phyloP scores from a whole-genome alignment of 2,113 vertebrate species.

The Neolamprologus tretocephalus region DNA sequence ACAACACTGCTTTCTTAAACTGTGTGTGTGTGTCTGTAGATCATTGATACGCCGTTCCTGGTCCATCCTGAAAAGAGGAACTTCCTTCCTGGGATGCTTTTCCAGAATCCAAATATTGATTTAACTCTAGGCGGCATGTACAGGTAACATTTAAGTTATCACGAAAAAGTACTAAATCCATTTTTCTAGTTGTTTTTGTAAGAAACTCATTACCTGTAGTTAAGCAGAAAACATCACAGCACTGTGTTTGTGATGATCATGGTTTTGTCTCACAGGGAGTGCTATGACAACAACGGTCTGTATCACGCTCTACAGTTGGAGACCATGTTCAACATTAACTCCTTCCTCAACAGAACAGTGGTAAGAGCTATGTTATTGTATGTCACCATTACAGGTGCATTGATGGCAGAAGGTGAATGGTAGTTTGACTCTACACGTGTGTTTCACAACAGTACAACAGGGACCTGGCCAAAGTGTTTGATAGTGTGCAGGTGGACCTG shows the following conservation, averaged over 20 bases:
- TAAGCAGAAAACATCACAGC: neutral
- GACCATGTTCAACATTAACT: conserved; percentile 80
- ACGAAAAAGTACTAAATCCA: neutral
- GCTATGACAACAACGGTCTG: conserved; percentile 84
- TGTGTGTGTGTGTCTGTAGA: conserved; percentile 62
- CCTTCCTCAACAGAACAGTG: conserved; percentile 76
- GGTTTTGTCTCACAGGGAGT: conserved; percentile 71
- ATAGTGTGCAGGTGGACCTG: conserved; percentile 75
- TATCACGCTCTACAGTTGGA: conserved; percentile 87
- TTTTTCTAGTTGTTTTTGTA: neutral
- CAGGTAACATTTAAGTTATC: conserved; percentile 45
- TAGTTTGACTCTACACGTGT: neutral
- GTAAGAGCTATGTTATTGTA: conserved; percentile 62
- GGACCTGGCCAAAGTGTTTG: conserved; percentile 74
- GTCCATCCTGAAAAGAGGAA: conserved; percentile 81
- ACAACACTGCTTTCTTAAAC: neutral
- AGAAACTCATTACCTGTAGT: neutral
- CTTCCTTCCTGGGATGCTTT: conserved; percentile 82
- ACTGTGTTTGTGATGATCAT: neutral
- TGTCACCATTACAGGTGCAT: neutral
- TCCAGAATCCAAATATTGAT: conserved; percentile 80
- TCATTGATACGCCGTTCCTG: conserved; percentile 89
- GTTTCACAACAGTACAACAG: conserved; percentile 72
- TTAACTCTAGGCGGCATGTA: conserved; percentile 77
- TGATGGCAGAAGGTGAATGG: neutral